Evolutionary conservation across 2,888 invertebrate genomes (phyloP).

Genomic region (Hedya salicella): DNA sequence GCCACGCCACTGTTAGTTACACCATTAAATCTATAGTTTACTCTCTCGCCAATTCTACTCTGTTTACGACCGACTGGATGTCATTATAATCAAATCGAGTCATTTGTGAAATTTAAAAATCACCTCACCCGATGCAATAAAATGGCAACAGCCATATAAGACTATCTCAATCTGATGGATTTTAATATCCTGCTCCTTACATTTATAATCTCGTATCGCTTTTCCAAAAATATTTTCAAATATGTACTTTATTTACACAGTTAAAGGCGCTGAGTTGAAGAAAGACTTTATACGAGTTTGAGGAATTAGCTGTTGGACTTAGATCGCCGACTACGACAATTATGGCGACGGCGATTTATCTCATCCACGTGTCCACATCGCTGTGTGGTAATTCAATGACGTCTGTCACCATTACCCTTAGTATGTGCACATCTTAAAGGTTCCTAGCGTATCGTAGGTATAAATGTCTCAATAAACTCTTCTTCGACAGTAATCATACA

Average conservation of each 20-base stretch:
- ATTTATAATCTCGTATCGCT: not conserved
- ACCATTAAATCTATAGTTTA: no score
- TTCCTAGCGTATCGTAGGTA: not conserved
- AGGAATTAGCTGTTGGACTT: slow-evolving; percentile 6
- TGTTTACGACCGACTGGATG: no score
- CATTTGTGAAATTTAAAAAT: slow-evolving; percentile 4
- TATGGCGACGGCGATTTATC: slow-evolving; percentile 35
- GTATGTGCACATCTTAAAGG: slow-evolving; percentile 23
- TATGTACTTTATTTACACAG: not conserved
- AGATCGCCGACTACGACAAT: slow-evolving; percentile 26
- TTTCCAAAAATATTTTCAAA: not conserved
- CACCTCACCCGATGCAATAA: slow-evolving; percentile 10
- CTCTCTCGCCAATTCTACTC: no score
- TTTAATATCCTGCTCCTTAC: not conserved
- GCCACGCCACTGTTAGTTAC: no score
- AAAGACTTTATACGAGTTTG: not conserved
- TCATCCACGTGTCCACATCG: slow-evolving; percentile 21
- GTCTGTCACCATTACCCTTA: slow-evolving; percentile 31
- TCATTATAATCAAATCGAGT: not conserved
- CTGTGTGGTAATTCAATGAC: slow-evolving; percentile 37
- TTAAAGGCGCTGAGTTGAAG: not conserved
- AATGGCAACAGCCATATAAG: slow-evolving; percentile 14
- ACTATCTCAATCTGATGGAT: slow-evolving; percentile 26
- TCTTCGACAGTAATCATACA: slow-evolving; percentile 2
- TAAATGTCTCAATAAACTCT: slow-evolving; percentile 28